A percentile compares a stretch with the other conserved stretches of the same genome.
Conservation (phyloP, 2,888 invertebrate species). For the Pecten maximus region DNA sequence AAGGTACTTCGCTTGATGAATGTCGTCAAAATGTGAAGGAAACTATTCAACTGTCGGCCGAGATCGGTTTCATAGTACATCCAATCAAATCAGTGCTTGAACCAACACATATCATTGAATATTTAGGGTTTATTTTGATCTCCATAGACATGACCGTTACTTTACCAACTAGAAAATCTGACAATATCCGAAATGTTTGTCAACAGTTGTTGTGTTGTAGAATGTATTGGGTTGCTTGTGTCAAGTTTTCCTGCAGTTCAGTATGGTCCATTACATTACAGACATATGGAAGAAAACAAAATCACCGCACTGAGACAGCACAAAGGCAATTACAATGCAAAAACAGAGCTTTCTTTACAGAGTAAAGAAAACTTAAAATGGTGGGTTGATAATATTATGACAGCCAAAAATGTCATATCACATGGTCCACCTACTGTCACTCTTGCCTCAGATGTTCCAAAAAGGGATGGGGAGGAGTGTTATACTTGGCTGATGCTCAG, state of each 20-base stretch:
- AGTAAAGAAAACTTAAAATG: neutral
- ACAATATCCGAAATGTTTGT: neutral
- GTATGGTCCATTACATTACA: conserved; percentile 41
- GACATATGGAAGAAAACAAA: conserved; percentile 44
- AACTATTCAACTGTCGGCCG: neutral
- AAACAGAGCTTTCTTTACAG: neutral
- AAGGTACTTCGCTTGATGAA: conserved; percentile 37
- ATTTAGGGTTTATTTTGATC: conserved; percentile 44
- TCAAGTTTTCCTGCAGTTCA: conserved; percentile 40
- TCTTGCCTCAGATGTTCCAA: neutral
- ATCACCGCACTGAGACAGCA: neutral
- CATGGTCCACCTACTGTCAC: neutral
- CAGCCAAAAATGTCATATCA: neutral
- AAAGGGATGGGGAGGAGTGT: conserved; percentile 21
- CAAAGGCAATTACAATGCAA: conserved; percentile 39
- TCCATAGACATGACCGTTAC: neutral
- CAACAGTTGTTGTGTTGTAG: neutral
- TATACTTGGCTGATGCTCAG: neutral
- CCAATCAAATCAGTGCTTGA: conserved; percentile 48
- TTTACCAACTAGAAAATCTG: neutral
- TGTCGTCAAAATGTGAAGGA: conserved; percentile 44
- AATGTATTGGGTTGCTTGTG: conserved; percentile 37
- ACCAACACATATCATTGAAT: conserved; percentile 44
- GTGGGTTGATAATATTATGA: neutral
- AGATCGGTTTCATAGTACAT: neutral